These are phyloP conservation scores for Dicranocentrus wangi DNA, from an alignment of 2,888 invertebrate species.

Conservation along the genomic window DNA sequence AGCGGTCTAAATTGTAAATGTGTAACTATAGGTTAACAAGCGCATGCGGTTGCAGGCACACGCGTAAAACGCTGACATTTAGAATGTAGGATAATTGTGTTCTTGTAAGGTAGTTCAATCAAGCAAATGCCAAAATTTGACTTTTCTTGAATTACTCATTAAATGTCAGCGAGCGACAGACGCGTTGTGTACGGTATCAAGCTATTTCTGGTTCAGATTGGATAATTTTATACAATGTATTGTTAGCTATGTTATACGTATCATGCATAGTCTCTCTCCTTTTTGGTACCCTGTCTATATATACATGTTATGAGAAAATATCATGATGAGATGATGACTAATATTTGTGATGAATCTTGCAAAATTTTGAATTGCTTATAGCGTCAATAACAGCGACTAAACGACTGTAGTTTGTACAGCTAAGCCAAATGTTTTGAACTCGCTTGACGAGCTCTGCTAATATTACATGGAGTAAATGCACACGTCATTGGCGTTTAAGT, in stretches of 20 bases:
- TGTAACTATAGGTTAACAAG: background rate
- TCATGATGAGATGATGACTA: background rate
- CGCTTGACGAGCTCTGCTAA: no score
- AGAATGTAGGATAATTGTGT: no score
- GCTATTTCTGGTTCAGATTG: background rate
- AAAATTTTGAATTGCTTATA: no score
- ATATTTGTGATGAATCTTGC: no score
- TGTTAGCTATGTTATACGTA: no score
- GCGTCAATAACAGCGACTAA: no score
- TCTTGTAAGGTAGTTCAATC: background rate
- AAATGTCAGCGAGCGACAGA: background rate
- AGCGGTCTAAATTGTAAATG: background rate
- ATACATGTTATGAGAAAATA: background rate
- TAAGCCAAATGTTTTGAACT: no score
- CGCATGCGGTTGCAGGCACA: background rate
- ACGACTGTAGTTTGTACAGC: no score
- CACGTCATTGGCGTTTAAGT: no score
- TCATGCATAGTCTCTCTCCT: background rate
- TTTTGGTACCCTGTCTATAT: background rate
- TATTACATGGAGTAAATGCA: no score
- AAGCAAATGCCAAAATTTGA: constrained; percentile 3
- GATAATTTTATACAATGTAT: background rate
- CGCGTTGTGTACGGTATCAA: background rate
- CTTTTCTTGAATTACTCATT: no score
- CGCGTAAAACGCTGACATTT: no score